Evolutionary conservation across 2,113 vertebrate species (phyloP).

Genomic region (Stegostoma tigrinum): DNA sequence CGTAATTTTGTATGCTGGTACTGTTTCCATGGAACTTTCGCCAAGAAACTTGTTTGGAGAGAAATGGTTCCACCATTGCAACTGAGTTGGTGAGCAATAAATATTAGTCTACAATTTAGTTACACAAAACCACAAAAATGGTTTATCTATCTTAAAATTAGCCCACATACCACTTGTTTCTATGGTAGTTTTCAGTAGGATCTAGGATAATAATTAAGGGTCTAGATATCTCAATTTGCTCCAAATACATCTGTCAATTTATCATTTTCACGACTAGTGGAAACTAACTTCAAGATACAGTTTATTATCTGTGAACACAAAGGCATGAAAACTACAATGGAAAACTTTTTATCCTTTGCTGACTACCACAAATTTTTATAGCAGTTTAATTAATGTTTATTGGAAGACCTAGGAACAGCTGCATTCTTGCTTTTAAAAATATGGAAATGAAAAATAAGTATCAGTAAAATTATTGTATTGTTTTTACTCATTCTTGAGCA

Average conservation of each 20-base stretch:
- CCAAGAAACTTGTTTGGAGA: neutral
- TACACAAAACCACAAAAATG: neutral
- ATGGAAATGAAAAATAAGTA: neutral
- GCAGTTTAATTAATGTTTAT: neutral
- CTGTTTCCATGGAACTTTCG: neutral
- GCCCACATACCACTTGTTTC: neutral
- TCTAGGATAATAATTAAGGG: neutral
- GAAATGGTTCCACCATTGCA: neutral
- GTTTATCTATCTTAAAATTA: neutral
- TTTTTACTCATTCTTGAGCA: neutral
- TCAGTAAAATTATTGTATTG: neutral
- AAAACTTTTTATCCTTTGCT: neutral
- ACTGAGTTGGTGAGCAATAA: conserved; percentile 5
- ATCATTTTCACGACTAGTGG: neutral
- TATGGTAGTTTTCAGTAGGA: neutral
- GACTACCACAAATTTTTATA: neutral
- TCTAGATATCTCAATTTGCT: neutral
- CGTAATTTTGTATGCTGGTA: neutral
- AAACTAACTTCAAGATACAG: neutral
- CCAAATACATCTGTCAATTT: neutral
- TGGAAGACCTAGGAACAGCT: neutral
- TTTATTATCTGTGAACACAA: neutral
- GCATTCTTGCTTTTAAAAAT: neutral
- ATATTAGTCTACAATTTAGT: neutral
- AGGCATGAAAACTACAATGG: no score